Conservation (phyloP, 2,113 vertebrate genomes). For the Ptychochromis oligacanthus region DNA sequence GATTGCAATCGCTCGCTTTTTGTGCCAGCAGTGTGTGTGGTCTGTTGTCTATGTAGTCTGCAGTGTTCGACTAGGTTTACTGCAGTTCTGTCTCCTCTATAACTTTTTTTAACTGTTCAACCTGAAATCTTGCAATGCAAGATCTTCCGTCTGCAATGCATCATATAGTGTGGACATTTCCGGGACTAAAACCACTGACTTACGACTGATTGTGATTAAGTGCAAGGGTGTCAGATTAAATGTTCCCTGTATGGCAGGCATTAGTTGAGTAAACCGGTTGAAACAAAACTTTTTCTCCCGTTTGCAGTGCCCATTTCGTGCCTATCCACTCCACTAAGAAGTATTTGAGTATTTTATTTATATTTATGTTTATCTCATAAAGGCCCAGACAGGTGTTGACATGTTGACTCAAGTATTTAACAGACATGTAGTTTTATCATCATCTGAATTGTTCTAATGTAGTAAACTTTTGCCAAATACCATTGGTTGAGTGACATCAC, state of each 20-base stretch:
- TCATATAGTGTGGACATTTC: neutral
- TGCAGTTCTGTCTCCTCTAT: neutral
- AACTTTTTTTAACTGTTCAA: neutral
- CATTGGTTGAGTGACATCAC: no score
- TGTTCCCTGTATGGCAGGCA: neutral
- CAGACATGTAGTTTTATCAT: no score
- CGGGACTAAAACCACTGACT: neutral
- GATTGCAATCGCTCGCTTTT: slow-evolving; percentile 8
- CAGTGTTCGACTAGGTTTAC: neutral
- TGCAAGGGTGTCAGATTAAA: neutral
- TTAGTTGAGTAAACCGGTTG: neutral
- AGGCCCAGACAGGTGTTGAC: no score
- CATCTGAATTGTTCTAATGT: no score
- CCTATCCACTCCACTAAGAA: neutral
- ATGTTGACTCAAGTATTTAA: no score
- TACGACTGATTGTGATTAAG: neutral
- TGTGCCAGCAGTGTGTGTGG: neutral
- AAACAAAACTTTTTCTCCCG: neutral
- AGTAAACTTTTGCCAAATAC: no score
- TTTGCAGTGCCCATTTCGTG: neutral
- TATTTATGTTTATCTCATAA: no score
- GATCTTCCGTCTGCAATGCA: neutral
- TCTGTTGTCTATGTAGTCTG: neutral
- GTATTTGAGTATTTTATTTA: neutral
- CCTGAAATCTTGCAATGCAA: neutral